Evolutionary conservation across 1,140 invertebrate species (phyloP).

Genomic region (Teleogryllus occipitalis): DNA sequence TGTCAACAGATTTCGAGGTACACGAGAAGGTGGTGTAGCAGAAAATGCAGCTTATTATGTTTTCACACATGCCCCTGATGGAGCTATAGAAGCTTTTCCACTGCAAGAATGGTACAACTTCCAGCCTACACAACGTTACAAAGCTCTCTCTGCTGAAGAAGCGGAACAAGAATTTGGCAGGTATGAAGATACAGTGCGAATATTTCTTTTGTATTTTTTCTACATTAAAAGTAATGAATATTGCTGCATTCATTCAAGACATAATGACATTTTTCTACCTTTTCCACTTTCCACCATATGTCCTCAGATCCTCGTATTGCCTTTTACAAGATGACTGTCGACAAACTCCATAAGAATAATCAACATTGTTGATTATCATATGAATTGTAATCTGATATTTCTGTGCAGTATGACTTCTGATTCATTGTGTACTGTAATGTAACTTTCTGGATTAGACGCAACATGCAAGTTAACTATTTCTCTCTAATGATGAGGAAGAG

Average conservation of each 20-base stretch:
- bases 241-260: no score
- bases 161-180: constrained; percentile 91
- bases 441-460: constrained; percentile 50
- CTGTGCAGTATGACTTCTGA: no score
- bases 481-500: constrained; percentile 86
- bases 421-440: no score
- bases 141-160: constrained; percentile 88
- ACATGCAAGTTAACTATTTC: constrained; percentile 93
- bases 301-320: no score
- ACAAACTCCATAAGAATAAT: no score
- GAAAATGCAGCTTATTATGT: constrained; percentile 96
- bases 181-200: constrained; percentile 30
- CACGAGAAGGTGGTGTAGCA: constrained; percentile 87
- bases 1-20: constrained; percentile 63
- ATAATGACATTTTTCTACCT: no score
- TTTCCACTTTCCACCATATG: no score
- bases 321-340: no score
- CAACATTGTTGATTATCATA: no score
- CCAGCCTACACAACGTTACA: constrained; percentile 63
- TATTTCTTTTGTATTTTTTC: no score
- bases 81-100: constrained; percentile 92
- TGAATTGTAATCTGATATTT: no score
- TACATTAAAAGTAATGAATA: no score
- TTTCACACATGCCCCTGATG: constrained; percentile 88
- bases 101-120: constrained; percentile 85